A percentile compares a stretch with the other conserved stretches of the same genome.
Conservation (phyloP, 2,797 vertebrate species). For the Parauchenoglanis punctatus region DNA sequence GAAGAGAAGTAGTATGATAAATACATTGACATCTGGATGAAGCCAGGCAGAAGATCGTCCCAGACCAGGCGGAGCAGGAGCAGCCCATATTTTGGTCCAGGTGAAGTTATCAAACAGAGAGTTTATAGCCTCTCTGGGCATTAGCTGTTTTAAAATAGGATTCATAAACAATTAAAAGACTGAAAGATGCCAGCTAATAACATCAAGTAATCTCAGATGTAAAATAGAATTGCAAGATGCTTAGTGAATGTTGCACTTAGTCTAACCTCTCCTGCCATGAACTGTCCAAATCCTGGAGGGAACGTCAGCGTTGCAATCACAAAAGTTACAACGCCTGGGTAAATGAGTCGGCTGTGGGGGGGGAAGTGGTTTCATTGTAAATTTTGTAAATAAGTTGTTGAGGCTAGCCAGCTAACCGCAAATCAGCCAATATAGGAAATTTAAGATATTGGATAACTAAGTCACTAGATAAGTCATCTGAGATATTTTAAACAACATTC, state of each 20-base stretch:
- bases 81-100: conserved; percentile 78
- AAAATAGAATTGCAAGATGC: not conserved
- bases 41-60: conserved; percentile 82
- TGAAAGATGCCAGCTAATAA: not conserved
- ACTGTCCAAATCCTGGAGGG: conserved; percentile 92
- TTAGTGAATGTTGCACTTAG: not conserved
- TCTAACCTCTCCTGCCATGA: conserved; percentile 76
- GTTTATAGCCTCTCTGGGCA: conserved; percentile 87
- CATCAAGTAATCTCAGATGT: not conserved
- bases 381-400: not conserved
- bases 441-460: not conserved
- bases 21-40: conserved; percentile 79
- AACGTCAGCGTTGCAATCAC: conserved; percentile 89
- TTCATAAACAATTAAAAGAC: not conserved
- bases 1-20: conserved; percentile 81
- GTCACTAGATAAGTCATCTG: not conserved
- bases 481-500: not conserved
- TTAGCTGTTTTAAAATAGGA: conserved; percentile 70
- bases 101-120: conserved; percentile 87
- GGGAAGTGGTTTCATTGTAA: not conserved
- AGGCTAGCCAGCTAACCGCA: not conserved
- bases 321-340: conserved; percentile 87
- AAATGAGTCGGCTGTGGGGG: conserved; percentile 82
- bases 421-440: not conserved
- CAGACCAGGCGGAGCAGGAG: conserved; percentile 68